Evolutionary conservation across 2,113 vertebrate species (phyloP).

Genomic region (Meriones unguiculatus): DNA sequence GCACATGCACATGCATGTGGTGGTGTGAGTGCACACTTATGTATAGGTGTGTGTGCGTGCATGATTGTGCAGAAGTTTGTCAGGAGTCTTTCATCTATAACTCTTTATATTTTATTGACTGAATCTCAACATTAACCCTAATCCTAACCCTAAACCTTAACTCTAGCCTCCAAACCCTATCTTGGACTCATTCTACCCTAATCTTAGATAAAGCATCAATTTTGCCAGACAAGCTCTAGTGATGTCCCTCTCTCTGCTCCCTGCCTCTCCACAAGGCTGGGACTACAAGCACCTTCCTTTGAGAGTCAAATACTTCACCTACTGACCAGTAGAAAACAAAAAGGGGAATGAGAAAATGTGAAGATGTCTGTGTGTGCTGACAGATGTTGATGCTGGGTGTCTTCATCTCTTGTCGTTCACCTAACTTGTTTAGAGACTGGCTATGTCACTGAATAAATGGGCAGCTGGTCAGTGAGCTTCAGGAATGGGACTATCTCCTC

Average conservation of each 20-base stretch:
- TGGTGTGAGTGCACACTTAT: neutral
- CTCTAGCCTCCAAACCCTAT: neutral
- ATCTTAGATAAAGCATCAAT: neutral
- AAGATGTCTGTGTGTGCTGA: neutral
- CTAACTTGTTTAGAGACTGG: neutral
- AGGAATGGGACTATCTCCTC: neutral
- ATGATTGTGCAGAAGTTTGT: neutral
- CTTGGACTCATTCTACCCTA: neutral
- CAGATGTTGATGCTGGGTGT: neutral
- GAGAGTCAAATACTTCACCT: neutral
- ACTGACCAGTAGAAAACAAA: neutral
- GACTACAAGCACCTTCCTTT: neutral
- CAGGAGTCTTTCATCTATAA: neutral
- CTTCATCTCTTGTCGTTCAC: neutral
- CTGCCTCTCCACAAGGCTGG: neutral
- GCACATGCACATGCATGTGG: neutral
- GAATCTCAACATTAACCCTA: neutral
- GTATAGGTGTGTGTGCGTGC: neutral
- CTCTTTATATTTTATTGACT: neutral
- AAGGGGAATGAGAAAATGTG: neutral
- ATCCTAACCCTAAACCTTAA: neutral
- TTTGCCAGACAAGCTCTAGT: neutral
- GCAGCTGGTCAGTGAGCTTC: too few species aligned
- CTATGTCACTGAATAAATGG: neutral
- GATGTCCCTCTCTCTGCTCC: neutral